Evolutionary conservation across 2,888 invertebrate genomes (phyloP).

Genomic region (Smittia sp.): DNA sequence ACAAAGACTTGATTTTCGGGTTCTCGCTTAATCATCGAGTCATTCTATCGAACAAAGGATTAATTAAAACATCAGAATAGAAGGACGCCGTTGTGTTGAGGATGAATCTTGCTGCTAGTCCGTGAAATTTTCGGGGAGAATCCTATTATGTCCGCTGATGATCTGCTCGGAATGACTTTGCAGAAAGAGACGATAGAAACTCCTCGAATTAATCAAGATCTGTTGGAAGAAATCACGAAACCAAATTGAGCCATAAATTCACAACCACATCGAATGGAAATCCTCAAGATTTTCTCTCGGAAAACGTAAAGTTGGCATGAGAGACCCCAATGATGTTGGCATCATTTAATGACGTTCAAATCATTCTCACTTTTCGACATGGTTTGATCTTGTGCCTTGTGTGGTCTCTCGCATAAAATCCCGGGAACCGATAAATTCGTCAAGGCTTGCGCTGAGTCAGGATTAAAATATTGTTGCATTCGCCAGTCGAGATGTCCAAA

Average conservation of each 20-base stretch:
- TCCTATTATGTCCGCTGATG: conserved; percentile 5
- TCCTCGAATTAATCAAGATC: conserved; percentile 15
- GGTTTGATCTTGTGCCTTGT: conserved; percentile 23
- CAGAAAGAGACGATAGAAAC: neutral
- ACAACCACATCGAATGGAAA: conserved; percentile 21
- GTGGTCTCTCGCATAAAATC: neutral
- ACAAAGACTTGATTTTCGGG: neutral
- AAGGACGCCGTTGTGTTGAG: conserved; percentile 12
- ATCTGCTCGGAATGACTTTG: conserved; percentile 19
- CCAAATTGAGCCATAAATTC: conserved; percentile 5
- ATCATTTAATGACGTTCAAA: conserved; percentile 23
- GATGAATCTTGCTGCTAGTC: conserved; percentile 6
- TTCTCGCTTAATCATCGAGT: conserved; percentile 6
- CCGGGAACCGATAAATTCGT: neutral
- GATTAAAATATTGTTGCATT: no score
- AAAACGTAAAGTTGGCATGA: neutral
- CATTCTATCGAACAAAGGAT: conserved; percentile 33
- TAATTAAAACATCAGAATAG: conserved; percentile 40
- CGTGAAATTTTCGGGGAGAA: conserved; percentile 9
- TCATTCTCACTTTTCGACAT: conserved; percentile 28
- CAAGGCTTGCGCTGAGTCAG: neutral
- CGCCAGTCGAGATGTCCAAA: no score
- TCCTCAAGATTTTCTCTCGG: neutral
- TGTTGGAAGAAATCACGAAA: neutral
- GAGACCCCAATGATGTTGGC: no score